Percentiles rank a stretch among this genome's conserved stretches.
phyloP scores from a whole-genome alignment of 2,888 invertebrate genomes.

The Hyposoter dolosus region DNA sequence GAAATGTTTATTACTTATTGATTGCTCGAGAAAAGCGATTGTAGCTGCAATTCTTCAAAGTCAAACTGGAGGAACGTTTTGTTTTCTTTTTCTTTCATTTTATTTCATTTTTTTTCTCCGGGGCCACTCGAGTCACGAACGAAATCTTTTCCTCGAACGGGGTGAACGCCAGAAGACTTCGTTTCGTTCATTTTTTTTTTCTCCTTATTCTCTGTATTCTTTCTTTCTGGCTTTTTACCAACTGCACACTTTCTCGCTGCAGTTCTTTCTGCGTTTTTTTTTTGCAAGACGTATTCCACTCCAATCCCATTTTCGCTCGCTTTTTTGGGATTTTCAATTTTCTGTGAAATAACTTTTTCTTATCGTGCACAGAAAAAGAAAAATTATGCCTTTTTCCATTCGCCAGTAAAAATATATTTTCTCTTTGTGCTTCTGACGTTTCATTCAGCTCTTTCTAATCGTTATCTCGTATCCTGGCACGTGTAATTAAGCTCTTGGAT shows the following conservation, averaged over 20 bases:
- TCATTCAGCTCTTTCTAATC: not conserved
- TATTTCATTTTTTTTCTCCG: slow-evolving; percentile 42
- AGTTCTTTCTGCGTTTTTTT: slow-evolving; percentile 30
- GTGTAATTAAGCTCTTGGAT: slow-evolving; percentile 34
- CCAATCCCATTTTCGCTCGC: not conserved
- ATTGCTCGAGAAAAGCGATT: no score
- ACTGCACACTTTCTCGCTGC: slow-evolving; percentile 33
- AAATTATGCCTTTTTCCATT: not conserved
- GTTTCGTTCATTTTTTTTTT: slow-evolving; percentile 19
- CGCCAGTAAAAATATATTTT: not conserved
- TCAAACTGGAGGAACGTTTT: not conserved
- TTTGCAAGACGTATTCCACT: slow-evolving; percentile 12
- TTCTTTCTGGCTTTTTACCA: slow-evolving; percentile 35
- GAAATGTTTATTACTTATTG: not conserved
- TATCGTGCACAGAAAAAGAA: not conserved
- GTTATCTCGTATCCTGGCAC: not conserved
- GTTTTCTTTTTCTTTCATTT: not conserved
- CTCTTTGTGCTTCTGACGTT: not conserved
- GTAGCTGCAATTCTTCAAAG: not conserved
- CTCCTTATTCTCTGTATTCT: not conserved
- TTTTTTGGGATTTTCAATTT: slow-evolving; percentile 8
- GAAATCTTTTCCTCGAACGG: slow-evolving; percentile 47
- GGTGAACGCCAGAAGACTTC: slow-evolving; percentile 38
- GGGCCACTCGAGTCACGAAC: slow-evolving; percentile 40
- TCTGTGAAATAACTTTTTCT: not conserved